Evolutionary conservation across 1,140 invertebrate species (phyloP), one percentile per base, ranked within the genome.

Genomic region (Oedothorax gibbosus): DNA sequence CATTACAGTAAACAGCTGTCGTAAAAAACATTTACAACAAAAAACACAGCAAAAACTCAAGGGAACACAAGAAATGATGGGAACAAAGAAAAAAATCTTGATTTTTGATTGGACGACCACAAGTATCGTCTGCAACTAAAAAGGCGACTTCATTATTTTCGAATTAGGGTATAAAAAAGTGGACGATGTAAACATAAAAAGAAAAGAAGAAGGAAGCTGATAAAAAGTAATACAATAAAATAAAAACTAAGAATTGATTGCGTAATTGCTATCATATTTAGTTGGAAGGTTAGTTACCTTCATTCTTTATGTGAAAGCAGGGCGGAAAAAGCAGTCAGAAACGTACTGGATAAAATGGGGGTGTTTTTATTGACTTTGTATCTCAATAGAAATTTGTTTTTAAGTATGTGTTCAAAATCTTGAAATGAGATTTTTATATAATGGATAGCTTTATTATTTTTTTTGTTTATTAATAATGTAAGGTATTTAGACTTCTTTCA

Each of bases 81-180:
- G 49, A 72, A 73, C 35, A 60, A 82, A 82, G 49, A 73, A 82
- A 72, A 82, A 64, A 69, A 35, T 72, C 54, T 15, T 50, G n/a
- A n/a, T 51, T 73, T 73, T 69, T 56, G 49, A 72, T 82, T 72
- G 79, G 68, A n/a, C 68, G n/a, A 15, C 69, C 35, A 64, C 68
- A 62, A 73, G 68, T 69, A 79, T 66, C 54, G 35, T 64, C 65
- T 57, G 56, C 57, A 51, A 62, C 79, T 73, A 82, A 82, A 68
- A 82, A 82, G 79, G 68, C 79, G 73, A 82, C 79, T 82, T 82
- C 69, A 82, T 82, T 82, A 72, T 53, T 82, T 82, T 82, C 79
- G 68, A 82, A 73, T 82, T 82, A 82, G 68, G 79, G 65, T 7
- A 49, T 20, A 82, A 69, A 68, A 71, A 50, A 56, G 12, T 51